Percentiles rank a stretch among this genome's conserved stretches.
These are phyloP conservation scores for Sapayoa aenigma DNA, from an alignment of 2,113 vertebrate species.

Conservation along the genomic window DNA sequence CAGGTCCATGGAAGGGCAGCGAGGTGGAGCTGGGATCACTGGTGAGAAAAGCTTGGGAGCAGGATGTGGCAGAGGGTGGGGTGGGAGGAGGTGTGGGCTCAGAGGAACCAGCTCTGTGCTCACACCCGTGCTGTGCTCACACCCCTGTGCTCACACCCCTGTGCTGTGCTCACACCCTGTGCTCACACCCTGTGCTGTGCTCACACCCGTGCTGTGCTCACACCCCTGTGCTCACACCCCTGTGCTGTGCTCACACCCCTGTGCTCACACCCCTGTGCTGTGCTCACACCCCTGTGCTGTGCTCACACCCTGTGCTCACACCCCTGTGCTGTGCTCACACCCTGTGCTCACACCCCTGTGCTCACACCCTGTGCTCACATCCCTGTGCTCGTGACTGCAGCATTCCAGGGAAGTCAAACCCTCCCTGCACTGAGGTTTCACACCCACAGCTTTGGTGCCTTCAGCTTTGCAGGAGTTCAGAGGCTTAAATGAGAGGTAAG, in stretches of 20 bases:
- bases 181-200: too few relatives aligned
- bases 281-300: too few relatives aligned
- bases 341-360: not conserved
- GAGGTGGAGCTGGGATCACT: not conserved
- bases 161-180: not conserved
- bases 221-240: accelerated
- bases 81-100: not conserved
- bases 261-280: accelerated
- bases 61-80: not conserved
- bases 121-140: too few relatives aligned
- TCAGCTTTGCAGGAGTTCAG: not conserved
- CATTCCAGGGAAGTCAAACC: not conserved
- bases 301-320: not conserved
- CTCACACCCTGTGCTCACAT: not conserved
- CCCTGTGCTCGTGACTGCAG: accelerated
- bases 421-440: not conserved
- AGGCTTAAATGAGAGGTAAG: not conserved
- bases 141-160: not conserved
- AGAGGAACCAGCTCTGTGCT: accelerated
- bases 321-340: accelerated
- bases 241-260: too few relatives aligned
- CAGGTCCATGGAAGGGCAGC: accelerated
- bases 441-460: accelerated
- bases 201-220: not conserved
- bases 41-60: not conserved